Evolutionary conservation across 2,797 vertebrate genomes (phyloP).

Genomic region (Periophthalmus magnuspinnatus): DNA sequence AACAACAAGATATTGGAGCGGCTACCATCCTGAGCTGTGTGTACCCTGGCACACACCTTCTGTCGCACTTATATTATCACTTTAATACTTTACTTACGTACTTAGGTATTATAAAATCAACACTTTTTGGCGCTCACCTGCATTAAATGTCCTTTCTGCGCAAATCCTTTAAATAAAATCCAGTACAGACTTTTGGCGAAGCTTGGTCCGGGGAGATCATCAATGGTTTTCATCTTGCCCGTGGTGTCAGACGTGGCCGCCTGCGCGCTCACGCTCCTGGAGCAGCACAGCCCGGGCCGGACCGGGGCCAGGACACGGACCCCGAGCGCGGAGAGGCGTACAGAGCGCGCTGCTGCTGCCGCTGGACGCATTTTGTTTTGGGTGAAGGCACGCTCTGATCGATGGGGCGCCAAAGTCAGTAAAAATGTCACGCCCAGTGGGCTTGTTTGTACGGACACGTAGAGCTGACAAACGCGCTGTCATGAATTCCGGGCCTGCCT

Average conservation of each 20-base stretch:
- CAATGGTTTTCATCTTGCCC: slow-evolving; percentile 58
- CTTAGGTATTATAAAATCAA: too few relatives aligned
- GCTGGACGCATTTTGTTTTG: slow-evolving; percentile 18
- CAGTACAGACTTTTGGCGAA: slow-evolving; percentile 64
- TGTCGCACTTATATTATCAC: too few relatives aligned
- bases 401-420: too few relatives aligned
- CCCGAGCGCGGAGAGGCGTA: slow-evolving; percentile 4
- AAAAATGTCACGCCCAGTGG: too few relatives aligned
- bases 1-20: too few relatives aligned
- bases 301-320: accelerated
- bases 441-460: too few relatives aligned
- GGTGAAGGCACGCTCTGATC: too few relatives aligned
- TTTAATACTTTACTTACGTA: too few relatives aligned
- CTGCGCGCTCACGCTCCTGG: slow-evolving; percentile 31
- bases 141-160: slow-evolving; percentile 71
- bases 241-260: background rate
- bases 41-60: too few relatives aligned
- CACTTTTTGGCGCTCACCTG: slow-evolving; percentile 66
- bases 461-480: too few relatives aligned
- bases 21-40: too few relatives aligned
- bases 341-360: background rate
- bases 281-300: accelerated
- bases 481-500: too few relatives aligned
- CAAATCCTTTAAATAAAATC: slow-evolving; percentile 73
- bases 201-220: slow-evolving; percentile 74